Evolutionary conservation across 30 jellyfish, hydroid and myxozoan genomes (phyloP).

Genomic region (Rhopilema esculentum): DNA sequence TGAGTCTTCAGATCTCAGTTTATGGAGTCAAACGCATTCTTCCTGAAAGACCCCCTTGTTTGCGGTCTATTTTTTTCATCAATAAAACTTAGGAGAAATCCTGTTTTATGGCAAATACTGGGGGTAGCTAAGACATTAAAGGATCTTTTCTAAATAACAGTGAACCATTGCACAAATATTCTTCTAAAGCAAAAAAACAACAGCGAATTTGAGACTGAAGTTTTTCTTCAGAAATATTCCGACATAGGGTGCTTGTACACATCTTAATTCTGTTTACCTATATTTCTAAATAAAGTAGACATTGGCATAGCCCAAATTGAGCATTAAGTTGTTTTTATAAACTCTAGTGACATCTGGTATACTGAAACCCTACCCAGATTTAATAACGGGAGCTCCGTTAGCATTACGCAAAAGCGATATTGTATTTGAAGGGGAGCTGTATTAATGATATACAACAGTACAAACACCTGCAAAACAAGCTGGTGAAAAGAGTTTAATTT

Average conservation of each 20-base stretch:
- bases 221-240: no score
- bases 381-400: neutral
- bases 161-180: neutral
- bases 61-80: neutral
- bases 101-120: no score
- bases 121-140: no score
- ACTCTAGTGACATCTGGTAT: neutral
- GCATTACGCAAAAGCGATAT: neutral
- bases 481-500: neutral
- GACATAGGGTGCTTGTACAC: no score
- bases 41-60: neutral
- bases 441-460: neutral
- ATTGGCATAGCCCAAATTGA: neutral
- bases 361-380: neutral
- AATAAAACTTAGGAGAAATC: neutral
- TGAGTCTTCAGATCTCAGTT: neutral
- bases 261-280: neutral
- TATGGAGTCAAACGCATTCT: no score
- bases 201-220: neutral
- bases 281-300: neutral
- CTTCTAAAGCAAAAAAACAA: neutral
- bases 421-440: neutral
- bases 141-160: no score
- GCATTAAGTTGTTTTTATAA: neutral
- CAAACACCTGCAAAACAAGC: neutral